These are phyloP conservation scores for Heterodera carotae DNA, from an alignment of 1,140 invertebrate genomes.

Conservation along the genomic window DNA sequence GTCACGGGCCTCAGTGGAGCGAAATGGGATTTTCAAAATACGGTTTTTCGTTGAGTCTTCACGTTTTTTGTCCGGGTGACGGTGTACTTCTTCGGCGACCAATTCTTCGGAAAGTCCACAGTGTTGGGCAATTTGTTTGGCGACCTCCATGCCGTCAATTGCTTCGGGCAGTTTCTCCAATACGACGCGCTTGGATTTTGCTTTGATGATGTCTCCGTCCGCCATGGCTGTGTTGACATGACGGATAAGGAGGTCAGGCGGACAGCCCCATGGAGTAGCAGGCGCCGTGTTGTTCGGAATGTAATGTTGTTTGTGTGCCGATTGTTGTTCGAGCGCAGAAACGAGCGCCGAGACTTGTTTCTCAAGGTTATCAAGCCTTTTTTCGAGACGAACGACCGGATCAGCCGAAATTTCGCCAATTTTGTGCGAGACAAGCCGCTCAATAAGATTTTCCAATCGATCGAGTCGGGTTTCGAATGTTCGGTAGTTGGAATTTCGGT, in stretches of 20 bases:
- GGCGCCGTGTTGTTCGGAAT: too few relatives aligned
- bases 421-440: too few relatives aligned
- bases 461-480: too few relatives aligned
- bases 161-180: constrained; percentile 3
- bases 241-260: not conserved
- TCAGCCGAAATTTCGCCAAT: too few relatives aligned
- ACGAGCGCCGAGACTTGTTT: too few relatives aligned
- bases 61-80: not conserved
- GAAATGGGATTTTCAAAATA: constrained; percentile 1
- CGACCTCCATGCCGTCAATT: not conserved
- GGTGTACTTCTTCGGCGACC: not conserved
- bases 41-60: not conserved
- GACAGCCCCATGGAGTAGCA: constrained; percentile 13
- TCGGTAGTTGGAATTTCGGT: too few relatives aligned
- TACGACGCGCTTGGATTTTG: not conserved
- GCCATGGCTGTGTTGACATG: not conserved
- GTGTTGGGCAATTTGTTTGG: not conserved
- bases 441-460: too few relatives aligned
- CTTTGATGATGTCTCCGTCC: not conserved
- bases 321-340: too few relatives aligned
- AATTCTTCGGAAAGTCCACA: not conserved
- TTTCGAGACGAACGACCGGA: too few relatives aligned
- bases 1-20: not conserved
- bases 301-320: not conserved
- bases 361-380: too few relatives aligned